These are phyloP conservation scores for Petaurus breviceps DNA, from an alignment of 2,113 vertebrate genomes.

Conservation along the genomic window DNA sequence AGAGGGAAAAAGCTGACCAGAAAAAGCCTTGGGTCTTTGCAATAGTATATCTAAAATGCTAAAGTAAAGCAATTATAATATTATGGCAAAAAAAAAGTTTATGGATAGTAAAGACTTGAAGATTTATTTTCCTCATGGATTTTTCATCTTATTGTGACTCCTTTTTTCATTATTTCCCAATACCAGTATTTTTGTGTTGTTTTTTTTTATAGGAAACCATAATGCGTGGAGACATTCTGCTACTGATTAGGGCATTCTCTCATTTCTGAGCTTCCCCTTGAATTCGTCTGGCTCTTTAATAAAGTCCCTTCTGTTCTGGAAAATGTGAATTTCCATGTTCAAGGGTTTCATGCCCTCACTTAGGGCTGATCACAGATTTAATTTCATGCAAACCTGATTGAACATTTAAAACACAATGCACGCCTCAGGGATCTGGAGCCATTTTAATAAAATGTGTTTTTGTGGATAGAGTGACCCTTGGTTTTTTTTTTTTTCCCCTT, in stretches of 20 bases:
- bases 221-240: slow-evolving; percentile 30
- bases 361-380: slow-evolving; percentile 41
- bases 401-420: neutral
- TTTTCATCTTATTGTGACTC: slow-evolving; percentile 29
- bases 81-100: neutral
- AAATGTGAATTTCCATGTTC: slow-evolving; percentile 53
- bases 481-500: slow-evolving; percentile 29
- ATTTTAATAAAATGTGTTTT: neutral
- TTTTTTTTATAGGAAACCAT: neutral
- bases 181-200: neutral
- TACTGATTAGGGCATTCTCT: slow-evolving; percentile 8
- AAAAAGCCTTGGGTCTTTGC: neutral
- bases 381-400: slow-evolving; percentile 48
- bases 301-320: slow-evolving; percentile 48
- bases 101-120: slow-evolving; percentile 29
- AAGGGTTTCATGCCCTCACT: slow-evolving; percentile 15
- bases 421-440: slow-evolving; percentile 20
- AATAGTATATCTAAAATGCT: neutral
- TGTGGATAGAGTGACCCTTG: neutral
- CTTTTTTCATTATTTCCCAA: slow-evolving; percentile 22
- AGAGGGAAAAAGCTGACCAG: neutral
- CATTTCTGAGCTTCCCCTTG: slow-evolving; percentile 10
- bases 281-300: slow-evolving; percentile 29
- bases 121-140: slow-evolving; percentile 45
- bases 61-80: neutral